Percentiles rank a stretch among this genome's conserved stretches.
These are phyloP conservation scores for Oreochromis niloticus DNA, from an alignment of 2,113 vertebrate species.

Conservation along the genomic window DNA sequence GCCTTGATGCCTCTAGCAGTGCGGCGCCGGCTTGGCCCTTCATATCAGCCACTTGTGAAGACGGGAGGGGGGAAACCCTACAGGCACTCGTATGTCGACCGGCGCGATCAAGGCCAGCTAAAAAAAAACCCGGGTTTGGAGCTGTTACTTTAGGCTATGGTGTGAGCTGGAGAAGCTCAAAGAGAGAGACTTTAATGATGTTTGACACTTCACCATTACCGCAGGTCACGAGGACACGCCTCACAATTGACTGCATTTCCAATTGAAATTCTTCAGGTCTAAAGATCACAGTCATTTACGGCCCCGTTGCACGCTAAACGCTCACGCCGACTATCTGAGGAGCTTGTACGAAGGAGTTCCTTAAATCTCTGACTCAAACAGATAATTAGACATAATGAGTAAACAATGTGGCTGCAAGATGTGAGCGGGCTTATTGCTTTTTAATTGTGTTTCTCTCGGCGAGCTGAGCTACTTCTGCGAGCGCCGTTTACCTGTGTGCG, in stretches of 20 bases:
- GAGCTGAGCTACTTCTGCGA: background rate
- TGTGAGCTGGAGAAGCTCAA: background rate
- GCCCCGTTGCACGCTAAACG: background rate
- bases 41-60: slow-evolving; percentile 39
- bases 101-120: slow-evolving; percentile 15
- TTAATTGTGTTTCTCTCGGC: slow-evolving; percentile 46
- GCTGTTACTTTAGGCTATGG: background rate
- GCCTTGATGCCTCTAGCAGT: slow-evolving; percentile 41
- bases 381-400: slow-evolving; percentile 57
- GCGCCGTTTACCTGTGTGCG: slow-evolving; percentile 28
- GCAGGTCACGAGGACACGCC: background rate
- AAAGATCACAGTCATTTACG: background rate
- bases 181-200: background rate
- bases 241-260: slow-evolving; percentile 12
- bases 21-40: slow-evolving; percentile 1
- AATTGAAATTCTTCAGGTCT: slow-evolving; percentile 4
- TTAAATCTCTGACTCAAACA: slow-evolving; percentile 28
- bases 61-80: background rate
- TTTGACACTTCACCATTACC: slow-evolving; percentile 27
- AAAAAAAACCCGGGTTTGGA: background rate
- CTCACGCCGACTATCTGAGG: background rate
- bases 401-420: slow-evolving; percentile 45
- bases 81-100: slow-evolving; percentile 25
- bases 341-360: background rate
- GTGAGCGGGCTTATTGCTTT: slow-evolving; percentile 51